Conservation (phyloP, 2,113 vertebrate genomes). For the Murina feae region DNA sequence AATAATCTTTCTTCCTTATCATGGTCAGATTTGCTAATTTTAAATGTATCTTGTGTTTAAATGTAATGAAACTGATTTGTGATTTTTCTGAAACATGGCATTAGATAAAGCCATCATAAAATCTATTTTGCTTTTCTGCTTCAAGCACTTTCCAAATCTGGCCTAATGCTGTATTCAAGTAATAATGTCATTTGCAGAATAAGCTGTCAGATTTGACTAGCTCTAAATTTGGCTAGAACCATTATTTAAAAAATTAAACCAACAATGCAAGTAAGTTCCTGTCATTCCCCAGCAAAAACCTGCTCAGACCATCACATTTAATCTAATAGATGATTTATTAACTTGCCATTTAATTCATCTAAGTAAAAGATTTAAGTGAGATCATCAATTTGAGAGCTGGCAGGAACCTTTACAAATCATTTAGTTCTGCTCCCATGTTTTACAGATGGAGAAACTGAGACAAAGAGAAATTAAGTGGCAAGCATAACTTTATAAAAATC, state of each 20-base stretch:
- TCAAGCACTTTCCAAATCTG: slow-evolving; percentile 51
- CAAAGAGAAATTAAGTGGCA: slow-evolving; percentile 7
- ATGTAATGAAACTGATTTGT: slow-evolving; percentile 60
- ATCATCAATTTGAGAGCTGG: slow-evolving; percentile 36
- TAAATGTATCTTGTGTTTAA: slow-evolving; percentile 46
- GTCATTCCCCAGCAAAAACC: background rate
- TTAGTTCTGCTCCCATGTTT: slow-evolving; percentile 32
- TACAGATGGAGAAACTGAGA: slow-evolving; percentile 41
- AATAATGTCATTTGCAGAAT: slow-evolving; percentile 59
- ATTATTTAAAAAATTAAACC: slow-evolving; percentile 54
- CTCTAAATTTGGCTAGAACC: slow-evolving; percentile 67
- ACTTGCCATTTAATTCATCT: slow-evolving; percentile 42
- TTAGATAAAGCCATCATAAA: slow-evolving; percentile 61
- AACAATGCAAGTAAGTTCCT: slow-evolving; percentile 6
- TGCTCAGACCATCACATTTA: slow-evolving; percentile 32
- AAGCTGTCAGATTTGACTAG: slow-evolving; percentile 46
- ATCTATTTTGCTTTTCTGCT: slow-evolving; percentile 55
- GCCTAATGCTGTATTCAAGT: slow-evolving; percentile 38
- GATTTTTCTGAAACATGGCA: slow-evolving; percentile 56
- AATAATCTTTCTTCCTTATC: slow-evolving; percentile 39
- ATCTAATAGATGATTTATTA: slow-evolving; percentile 54
- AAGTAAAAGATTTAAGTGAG: slow-evolving; percentile 51
- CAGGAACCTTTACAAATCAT: slow-evolving; percentile 32
- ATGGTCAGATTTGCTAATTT: slow-evolving; percentile 1
- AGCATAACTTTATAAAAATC: background rate